Conservation (phyloP, 2,113 vertebrate genomes). For the Bostrychus sinensis region DNA sequence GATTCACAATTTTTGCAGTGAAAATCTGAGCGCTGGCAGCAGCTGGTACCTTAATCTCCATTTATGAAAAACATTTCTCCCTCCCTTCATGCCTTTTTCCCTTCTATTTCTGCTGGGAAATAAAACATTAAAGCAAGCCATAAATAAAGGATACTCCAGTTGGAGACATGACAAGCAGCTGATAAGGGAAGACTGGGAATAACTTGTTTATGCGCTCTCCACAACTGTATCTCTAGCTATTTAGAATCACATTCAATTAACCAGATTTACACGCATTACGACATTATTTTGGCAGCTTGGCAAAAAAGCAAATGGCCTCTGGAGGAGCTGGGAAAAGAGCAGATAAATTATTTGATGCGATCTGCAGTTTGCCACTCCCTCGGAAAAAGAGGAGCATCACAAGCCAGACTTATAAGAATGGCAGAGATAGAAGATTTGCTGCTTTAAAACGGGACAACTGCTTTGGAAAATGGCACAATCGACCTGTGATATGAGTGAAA, state of each 20-base stretch:
- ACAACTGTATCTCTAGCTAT: conserved; percentile 2
- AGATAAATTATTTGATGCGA: conserved; percentile 59
- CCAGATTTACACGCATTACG: conserved; percentile 35
- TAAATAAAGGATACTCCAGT: conserved; percentile 69
- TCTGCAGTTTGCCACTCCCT: conserved; percentile 28
- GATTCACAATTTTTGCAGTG: conserved; percentile 26
- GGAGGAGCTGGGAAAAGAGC: conserved; percentile 26
- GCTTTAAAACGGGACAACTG: conserved; percentile 10
- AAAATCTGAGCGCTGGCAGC: conserved; percentile 41
- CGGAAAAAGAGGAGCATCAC: conserved; percentile 2
- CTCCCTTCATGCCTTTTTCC: conserved; percentile 15
- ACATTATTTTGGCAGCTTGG: conserved; percentile 31
- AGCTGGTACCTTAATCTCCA: conserved; percentile 60
- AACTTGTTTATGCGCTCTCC: conserved; percentile 17
- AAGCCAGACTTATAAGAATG: conserved; percentile 10
- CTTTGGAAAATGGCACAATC: too few species aligned
- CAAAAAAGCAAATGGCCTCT: conserved; percentile 14
- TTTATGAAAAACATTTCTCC: conserved; percentile 53
- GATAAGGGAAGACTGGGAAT: conserved; percentile 31
- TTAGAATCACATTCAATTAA: conserved; percentile 43
- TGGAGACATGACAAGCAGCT: conserved; percentile 50
- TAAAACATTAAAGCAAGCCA: conserved; percentile 66
- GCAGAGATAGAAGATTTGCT: neutral
- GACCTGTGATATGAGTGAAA: neutral
- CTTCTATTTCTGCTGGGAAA: conserved; percentile 43